Evolutionary conservation across 2,888 invertebrate genomes (phyloP), one percentile per base, ranked within the genome.

Genomic region (Steinernema carpocapsae): DNA sequence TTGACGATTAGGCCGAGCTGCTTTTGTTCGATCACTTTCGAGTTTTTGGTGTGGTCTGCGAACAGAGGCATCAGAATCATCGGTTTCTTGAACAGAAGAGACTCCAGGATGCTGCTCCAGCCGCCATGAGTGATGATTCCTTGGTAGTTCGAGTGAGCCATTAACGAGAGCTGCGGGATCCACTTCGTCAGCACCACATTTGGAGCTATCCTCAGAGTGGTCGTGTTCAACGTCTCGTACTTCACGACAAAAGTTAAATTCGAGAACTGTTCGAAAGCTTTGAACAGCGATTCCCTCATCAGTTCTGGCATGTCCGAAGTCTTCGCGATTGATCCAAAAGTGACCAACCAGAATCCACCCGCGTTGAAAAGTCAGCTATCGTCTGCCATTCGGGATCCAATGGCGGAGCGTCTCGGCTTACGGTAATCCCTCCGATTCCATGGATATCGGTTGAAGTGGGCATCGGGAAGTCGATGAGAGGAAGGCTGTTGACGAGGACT

Each of bases 31-130:
- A 83, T 80, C 0, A 84, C 80, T 73, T 79, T 78, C 12, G 84
- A 78, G 72, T 84, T 84, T 75, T 83, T 83, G 42, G 78, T 80
- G 72, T 84, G 84, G 71, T 84, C 84, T 75, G 73, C 85, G 45
- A 85, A 85, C 17, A 85, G 73, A 0, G 85, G 85, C 81, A 85
- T 83, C 43, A 85, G 76, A 72, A 85, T 80, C 81, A 85, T 82
- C 7, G 85, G 84, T 45, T 78, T 76, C 17, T 76, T 80, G 43
- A 78, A 74, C 70, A 78, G 70, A 12, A 81, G 73, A 0, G 83
- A 81, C 76, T 85, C 85, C 70, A 84, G 73, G 71, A 85, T 80
- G 46, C 78, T 80, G 72, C 83, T 83, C 85, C 83, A 84, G 42
- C 85, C 85, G 1, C 84, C 85, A 72, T 85, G 85, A 17, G 85